These are phyloP conservation scores for Pangasius larnaudii DNA, from an alignment of 2,797 vertebrate species.

Conservation along the genomic window DNA sequence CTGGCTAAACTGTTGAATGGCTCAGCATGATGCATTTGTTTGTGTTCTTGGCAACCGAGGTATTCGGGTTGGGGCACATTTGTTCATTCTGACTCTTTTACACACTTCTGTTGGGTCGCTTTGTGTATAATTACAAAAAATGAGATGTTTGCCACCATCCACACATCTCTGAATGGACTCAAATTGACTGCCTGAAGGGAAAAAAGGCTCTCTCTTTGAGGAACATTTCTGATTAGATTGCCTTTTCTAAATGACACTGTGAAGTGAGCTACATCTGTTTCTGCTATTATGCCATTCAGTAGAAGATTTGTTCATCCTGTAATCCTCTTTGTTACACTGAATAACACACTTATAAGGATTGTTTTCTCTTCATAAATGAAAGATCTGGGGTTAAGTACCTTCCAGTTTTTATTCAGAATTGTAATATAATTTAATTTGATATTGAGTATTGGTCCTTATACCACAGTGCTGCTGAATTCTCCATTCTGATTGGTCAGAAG, in stretches of 20 bases:
- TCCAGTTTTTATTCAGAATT: not conserved
- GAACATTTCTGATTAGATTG: conserved; percentile 8
- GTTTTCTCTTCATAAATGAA: not conserved
- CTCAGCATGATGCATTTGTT: conserved; percentile 26
- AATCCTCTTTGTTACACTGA: not conserved
- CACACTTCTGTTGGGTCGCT: not conserved
- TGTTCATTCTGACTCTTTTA: conserved; percentile 18
- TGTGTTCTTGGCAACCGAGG: not conserved
- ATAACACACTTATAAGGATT: conserved; percentile 9
- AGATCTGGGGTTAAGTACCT: not conserved
- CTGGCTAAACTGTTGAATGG: not conserved
- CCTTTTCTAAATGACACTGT: conserved; percentile 1
- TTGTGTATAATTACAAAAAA: conserved; percentile 26
- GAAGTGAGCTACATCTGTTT: conserved; percentile 10
- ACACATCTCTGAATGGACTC: not conserved
- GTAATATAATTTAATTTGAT: not conserved
- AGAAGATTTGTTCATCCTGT: not conserved
- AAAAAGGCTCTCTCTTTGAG: not conserved
- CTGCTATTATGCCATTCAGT: not conserved
- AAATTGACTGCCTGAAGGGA: not conserved
- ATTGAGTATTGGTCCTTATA: not conserved
- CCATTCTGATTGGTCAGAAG: not conserved
- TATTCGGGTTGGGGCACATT: not conserved
- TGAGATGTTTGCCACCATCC: not conserved
- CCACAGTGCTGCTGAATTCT: not conserved